phyloP scores from a whole-genome alignment of 2,113 vertebrate species.

The Willisornis vidua region DNA sequence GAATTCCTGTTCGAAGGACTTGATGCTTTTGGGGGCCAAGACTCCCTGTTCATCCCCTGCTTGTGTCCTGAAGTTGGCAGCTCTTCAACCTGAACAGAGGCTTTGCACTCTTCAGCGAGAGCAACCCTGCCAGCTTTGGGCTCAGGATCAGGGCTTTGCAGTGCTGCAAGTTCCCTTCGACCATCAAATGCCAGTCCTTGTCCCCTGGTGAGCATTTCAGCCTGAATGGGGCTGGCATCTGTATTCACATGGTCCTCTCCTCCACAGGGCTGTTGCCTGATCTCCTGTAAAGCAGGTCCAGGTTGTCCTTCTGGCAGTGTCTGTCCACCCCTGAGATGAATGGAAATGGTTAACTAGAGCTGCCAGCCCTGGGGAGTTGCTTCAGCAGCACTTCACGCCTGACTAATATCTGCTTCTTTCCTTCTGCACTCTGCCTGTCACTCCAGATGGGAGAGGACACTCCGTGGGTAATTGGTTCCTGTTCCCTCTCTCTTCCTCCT shows the following conservation, averaged over 20 bases:
- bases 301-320: background rate
- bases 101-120: background rate
- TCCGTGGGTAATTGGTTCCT: conserved; percentile 69
- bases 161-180: background rate
- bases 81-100: background rate
- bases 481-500: conserved; percentile 57
- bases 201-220: fast-evolving
- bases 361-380: conserved; percentile 10
- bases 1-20: background rate
- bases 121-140: background rate
- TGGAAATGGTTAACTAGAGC: conserved; percentile 18
- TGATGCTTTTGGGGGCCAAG: fast-evolving
- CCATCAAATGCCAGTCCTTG: background rate
- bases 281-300: background rate
- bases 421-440: conserved; percentile 66
- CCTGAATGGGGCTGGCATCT: background rate
- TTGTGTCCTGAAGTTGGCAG: background rate
- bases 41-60: background rate
- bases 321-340: background rate
- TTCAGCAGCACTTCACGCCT: conserved; percentile 13
- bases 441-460: conserved; percentile 75
- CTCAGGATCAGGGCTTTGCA: background rate
- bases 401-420: conserved; percentile 61
- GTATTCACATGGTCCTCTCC: fast-evolving
- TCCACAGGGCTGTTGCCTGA: background rate